Evolutionary conservation across 1,140 invertebrate genomes (phyloP), one percentile per base, ranked within the genome.

Genomic region (Temnothorax curvispinosus): DNA sequence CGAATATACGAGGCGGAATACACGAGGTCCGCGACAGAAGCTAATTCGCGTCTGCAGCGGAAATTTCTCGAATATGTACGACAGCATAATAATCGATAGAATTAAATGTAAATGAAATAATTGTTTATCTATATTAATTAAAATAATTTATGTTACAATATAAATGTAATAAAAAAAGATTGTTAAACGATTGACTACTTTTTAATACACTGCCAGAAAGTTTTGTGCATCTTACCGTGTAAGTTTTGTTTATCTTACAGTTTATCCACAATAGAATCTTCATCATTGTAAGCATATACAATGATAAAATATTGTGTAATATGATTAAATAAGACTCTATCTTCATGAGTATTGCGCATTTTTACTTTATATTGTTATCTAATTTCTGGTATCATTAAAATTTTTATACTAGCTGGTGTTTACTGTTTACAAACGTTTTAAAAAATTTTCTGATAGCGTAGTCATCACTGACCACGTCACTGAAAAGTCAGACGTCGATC

Each of bases 1-100:
- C 58, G 35, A 85, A 86, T 56, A 74, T 58, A 56, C 18, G 9
- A 77, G 52, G n/a, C 54, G 54, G 21, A 64, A 72, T 27, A 27
- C 50, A 38, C 32, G 1, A 35, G 65, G 13, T 41, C n/a, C 21
- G 21, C 54, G 15, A 41, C 4, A 11, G 41, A 82, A 18, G 15
- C 38, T 47, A 13, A 65, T 21, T n/a, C 44, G 27, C n/a, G 9
- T 52, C 5, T 41, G 38, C 5, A 38, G 13, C n/a, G 5, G 27
- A 78, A 62, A 76, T 32, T 65, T n/a, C 7, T 13, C 38, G 15
- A 69, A 44, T 7, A 72, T 13, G 8, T 47, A 35, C 38, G 18
- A 64, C 7, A 64, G 27, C 5, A 50, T 9, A 50, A 50, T 18
- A 50, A 35, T n/a, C 15, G 3, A 77, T 2, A 35, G 9, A 35